A percentile compares a stretch with the other conserved stretches of the same genome.
These are phyloP conservation scores for Aplysia californica DNA, from an alignment of 1,140 invertebrate species.

Conservation along the genomic window DNA sequence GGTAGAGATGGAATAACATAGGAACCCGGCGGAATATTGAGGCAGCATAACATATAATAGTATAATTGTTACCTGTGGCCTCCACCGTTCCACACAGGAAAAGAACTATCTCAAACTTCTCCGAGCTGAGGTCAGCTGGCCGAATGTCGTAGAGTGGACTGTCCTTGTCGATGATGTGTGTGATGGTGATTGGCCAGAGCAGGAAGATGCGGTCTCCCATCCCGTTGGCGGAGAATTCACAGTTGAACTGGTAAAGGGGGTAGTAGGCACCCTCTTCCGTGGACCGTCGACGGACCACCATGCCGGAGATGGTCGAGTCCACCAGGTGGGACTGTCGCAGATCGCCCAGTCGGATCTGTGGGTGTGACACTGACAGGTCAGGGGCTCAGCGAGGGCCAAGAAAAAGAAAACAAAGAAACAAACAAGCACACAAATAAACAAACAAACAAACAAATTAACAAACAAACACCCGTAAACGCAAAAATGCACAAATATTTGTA, in stretches of 20 bases:
- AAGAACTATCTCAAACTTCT: slow-evolving; percentile 94
- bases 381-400: too few relatives aligned
- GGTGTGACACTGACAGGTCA: too few relatives aligned
- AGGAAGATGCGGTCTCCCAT: slow-evolving; percentile 89
- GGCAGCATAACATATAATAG: too few relatives aligned
- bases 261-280: slow-evolving; percentile 52
- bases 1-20: too few relatives aligned
- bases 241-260: slow-evolving; percentile 47
- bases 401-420: too few relatives aligned
- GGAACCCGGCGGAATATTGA: too few relatives aligned
- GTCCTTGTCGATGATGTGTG: slow-evolving; percentile 86
- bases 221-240: slow-evolving; percentile 79
- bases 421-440: too few relatives aligned
- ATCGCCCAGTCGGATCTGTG: slow-evolving; percentile 73
- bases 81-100: slow-evolving; percentile 85
- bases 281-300: slow-evolving; percentile 51
- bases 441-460: too few relatives aligned
- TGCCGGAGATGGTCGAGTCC: slow-evolving; percentile 76
- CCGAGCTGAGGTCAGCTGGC: slow-evolving; percentile 86
- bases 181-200: slow-evolving; percentile 86
- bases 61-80: too few relatives aligned
- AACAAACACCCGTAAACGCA: too few relatives aligned
- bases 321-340: slow-evolving; percentile 61
- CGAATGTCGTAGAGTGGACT: slow-evolving; percentile 90
- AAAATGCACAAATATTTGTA: too few relatives aligned